Evolutionary conservation across 2,888 invertebrate genomes (phyloP), one percentile per base, ranked within the genome.

Genomic region (Drosophila lutescens): DNA sequence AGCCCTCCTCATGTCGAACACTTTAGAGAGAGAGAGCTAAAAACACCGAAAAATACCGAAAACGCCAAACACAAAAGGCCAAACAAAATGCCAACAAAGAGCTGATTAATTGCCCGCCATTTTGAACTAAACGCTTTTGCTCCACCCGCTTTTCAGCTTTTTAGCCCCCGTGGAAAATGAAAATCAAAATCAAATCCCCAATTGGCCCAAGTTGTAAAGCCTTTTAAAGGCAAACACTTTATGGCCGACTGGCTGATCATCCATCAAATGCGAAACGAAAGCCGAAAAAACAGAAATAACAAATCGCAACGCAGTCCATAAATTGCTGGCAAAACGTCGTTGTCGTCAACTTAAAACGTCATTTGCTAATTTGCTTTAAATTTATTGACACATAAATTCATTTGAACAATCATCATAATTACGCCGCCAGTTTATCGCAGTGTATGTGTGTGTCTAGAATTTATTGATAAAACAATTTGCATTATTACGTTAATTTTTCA

Each of bases 311-410:
- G 23, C 51, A 73, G 63, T 78, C 68, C 85, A 82, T 82, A 82
- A 86, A 82, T 82, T 75, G 81, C 51, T 32, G 57, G 55, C 65
- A 74, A 67, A 80, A 78, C 60, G 66, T 57, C 20, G 55, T 53
- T 44, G 61, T 67, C 74, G 56, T 77, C 82, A 71, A 81, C 86
- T 81, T 81, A 85, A 81, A 82, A 83, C 74, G 80, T 86, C 83
- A 74, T 87, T 83, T 77, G 80, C 84, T 86, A 85, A 85, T 85
- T 86, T 86, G 84, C 88, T 70, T 80, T 69, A 74, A 88, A 85
- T 85, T 85, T 85, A 88, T 85, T 86, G 84, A 80, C 86, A 88
- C 87, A 88, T 84, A 88, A 85, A 85, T 88, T 88, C 79, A 86
- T 80, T 82, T 86, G 57, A 56, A 62, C 72, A 75, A 75, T 69